Base-by-base conservation (phyloP, 2,113 vertebrate species). In the Vulpes vulpes region DNA sequence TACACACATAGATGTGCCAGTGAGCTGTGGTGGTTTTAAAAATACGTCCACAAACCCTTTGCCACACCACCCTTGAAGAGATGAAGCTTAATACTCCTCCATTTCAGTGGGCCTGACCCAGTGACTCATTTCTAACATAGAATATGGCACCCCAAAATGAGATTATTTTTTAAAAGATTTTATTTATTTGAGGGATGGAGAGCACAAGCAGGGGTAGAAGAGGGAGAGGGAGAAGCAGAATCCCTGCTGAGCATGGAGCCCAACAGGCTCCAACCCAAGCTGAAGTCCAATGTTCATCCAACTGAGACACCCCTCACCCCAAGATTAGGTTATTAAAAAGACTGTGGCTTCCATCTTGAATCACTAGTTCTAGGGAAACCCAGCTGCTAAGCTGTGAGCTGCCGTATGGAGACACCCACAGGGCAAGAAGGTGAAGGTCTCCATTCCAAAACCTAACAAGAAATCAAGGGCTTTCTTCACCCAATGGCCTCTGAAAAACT, bases 291-390 rank as follows among this genome's bases (percentile, higher is more conserved):
- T 43, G 43, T 43, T 43, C 43, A 43, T 43, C 43, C 43, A 43
- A 67, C 65, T 69, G 65, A 69, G 67, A 16, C 67, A 69, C 32
- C 32, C 67, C 67, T 32, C 57, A 16, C 16, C 43, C 49, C 25
- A 59, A 87, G 76, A 59, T 82, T 59, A 80, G 57, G 74, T 91
- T 91, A 59, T 92, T 81, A 91, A 71, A 67, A 92, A 49, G 71
- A 95, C 25, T 71, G 27, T 35, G 59, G 51, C 64, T 92, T 94
- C 83, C 92, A 89, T 69, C 49, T 89, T 80, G 35, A 30, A 64
- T 81, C 84, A 69, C 51, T 76, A 43, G 14, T 14, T 69, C 15
- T 67, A 60, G 62, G 51, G 35, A 22, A 93, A 82, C 38, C 12
- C 87, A 87, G 27, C 38, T 82, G 22, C 35, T 17, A 81, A 62